Evolutionary conservation across 1,140 invertebrate species (phyloP), one percentile per base, ranked within the genome.

Genomic region (Listronotus bonariensis): DNA sequence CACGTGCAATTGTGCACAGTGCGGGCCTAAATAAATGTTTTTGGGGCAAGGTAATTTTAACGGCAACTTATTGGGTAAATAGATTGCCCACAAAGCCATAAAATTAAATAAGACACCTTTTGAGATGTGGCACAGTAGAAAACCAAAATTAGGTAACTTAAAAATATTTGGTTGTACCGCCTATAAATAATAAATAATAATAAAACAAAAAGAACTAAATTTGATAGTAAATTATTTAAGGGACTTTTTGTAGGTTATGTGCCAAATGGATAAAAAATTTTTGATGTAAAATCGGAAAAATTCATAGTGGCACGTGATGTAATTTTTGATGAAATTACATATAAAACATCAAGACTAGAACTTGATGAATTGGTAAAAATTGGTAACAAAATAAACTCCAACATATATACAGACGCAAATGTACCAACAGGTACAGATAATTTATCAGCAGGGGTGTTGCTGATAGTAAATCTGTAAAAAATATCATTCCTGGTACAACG

Each of bases 161-260:
- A 79, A 75, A 72, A 71, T 80, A 40, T 83, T 84, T 77, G 79
- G 80, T 41, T 80, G 71, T 14, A 80, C 74, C n/a, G 75, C 75
- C 34, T 78, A 78, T 68, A 69, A 48, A 4, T 70, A 67, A 74
- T 77, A 69, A n/a, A n/a, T n/a, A n/a, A n/a, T n/a, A n/a, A n/a
- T n/a, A n/a, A n/a, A n/a, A n/a, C n/a, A n/a, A n/a, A n/a, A n/a
- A n/a, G n/a, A n/a, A 59, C 48, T 46, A 80, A 81, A 69, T 79
- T 80, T 68, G 76, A 80, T 69, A 56, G 75, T 45, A 78, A 77
- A 76, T 49, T 34, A 20, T 40, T 40, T 17, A 80, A 78, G 70
- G 72, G 67, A 49, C 78, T 80, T 61, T 61, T 81, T 31, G 68
- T 80, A 14, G 76, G 77, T 3, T 82, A 80, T 76, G 76, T 74